Evolutionary conservation across 2,888 invertebrate species (phyloP), one percentile per base, ranked within the genome.

Genomic region (Nymphalis urticae): DNA sequence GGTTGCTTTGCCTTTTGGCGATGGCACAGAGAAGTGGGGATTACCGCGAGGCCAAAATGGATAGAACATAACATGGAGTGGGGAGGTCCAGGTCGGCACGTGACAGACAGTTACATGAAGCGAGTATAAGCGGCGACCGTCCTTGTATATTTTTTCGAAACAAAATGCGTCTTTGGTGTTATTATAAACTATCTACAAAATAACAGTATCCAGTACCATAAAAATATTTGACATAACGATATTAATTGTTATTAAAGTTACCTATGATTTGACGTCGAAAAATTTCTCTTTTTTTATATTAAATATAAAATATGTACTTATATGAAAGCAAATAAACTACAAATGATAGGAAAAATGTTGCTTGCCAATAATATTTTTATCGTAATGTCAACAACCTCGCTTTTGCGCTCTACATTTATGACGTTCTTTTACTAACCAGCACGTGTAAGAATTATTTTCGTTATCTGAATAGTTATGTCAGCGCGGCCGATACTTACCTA

Each of bases 371-470:
- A 72, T 68, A 70, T 68, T 68, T 68, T 72, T 85, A 87, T 86
- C 85, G 79, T 78, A 79, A 80, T 79, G 86, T 85, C 85, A 86
- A 85, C 77, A 81, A 86, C 86, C 86, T 81, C 80, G 80, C 78
- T 81, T 81, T 79, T 76, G 76, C 80, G 84, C 72, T 81, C 80
- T 70, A 85, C 79, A 80, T 84, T 81, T 80, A 76, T 77, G 79
- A 77, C 76, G 72, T 76, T 77, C 54, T 56, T 32, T 16, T 17
- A 56, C 77, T 56, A 50, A 75, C 74, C 74, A 77, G 75, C 80
- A 75, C 77, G 75, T 78, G 80, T 77, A 74, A 62, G 64, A 48
- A 67, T 66, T 69, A 69, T 72, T 64, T 72, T 62, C 58, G 64
- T 60, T 68, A 68, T 70, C 48, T 68, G 21, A 27, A 54, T 62